A percentile compares a stretch with the other conserved stretches of the same genome.
Evolutionary conservation across 1,140 invertebrate species (phyloP).

Genomic region (Hycleus phaleratus): DNA sequence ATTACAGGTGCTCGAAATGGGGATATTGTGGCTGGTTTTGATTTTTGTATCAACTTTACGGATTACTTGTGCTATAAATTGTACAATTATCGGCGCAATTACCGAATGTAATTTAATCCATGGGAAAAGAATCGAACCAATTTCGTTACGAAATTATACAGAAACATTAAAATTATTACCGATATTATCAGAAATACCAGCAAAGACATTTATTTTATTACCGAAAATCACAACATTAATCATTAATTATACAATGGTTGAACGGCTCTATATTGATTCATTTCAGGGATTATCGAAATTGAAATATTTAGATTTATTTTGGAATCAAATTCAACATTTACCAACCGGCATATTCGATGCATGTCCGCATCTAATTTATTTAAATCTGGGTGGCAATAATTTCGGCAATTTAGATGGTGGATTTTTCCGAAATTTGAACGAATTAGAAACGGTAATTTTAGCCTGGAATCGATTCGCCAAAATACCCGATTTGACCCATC

Average conservation of each 20-base stretch:
- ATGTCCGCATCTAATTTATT: slow-evolving; percentile 1
- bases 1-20: too few species aligned
- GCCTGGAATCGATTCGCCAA: too few species aligned
- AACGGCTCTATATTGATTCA: background rate
- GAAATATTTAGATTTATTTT: slow-evolving; percentile 3
- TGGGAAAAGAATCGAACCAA: background rate
- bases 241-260: slow-evolving; percentile 1
- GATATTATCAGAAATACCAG: background rate
- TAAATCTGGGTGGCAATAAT: slow-evolving; percentile 2
- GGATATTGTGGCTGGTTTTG: too few species aligned
- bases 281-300: slow-evolving; percentile 2
- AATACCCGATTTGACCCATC: too few species aligned
- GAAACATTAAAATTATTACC: background rate
- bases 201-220: background rate
- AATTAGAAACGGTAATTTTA: too few species aligned
- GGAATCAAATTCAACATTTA: slow-evolving; percentile 1
- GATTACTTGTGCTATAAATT: too few species aligned
- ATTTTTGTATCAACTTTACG: too few species aligned
- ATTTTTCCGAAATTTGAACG: background rate
- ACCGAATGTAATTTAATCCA: too few species aligned
- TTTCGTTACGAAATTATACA: background rate
- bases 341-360: background rate
- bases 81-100: too few species aligned
- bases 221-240: slow-evolving; percentile 3
- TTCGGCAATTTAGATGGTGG: background rate